Evolutionary conservation across 1,140 invertebrate species (phyloP).

Genomic region (Drosophila asahinai): DNA sequence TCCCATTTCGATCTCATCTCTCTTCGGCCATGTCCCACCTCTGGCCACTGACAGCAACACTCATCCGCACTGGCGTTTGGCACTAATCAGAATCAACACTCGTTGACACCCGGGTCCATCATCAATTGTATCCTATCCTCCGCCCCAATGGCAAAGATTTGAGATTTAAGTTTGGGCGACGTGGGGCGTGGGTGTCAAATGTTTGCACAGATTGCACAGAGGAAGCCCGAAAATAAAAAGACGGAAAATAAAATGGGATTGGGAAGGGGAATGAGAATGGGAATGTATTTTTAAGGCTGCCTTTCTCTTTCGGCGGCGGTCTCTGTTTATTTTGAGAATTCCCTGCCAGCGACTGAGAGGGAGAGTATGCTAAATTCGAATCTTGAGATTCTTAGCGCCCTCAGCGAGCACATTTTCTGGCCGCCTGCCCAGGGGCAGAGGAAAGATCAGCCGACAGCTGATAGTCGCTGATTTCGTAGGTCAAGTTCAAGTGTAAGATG

Average conservation of each 20-base stretch:
- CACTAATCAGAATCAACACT: conserved; percentile 63
- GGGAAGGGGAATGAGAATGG: conserved; percentile 4
- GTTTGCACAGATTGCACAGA: conserved; percentile 52
- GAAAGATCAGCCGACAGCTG: conserved; percentile 10
- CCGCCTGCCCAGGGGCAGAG: conserved; percentile 36
- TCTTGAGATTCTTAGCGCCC: conserved; percentile 31
- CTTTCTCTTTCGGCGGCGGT: conserved; percentile 33
- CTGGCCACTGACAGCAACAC: conserved; percentile 38
- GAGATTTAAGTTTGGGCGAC: conserved; percentile 46
- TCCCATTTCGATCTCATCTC: conserved; percentile 3
- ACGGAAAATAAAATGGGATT: conserved; percentile 4
- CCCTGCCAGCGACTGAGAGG: conserved; percentile 16
- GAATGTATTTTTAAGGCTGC: conserved; percentile 35
- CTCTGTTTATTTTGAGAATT: conserved; percentile 48
- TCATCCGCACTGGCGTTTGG: conserved; percentile 60
- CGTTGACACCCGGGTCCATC: conserved; percentile 25
- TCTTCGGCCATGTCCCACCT: conserved; percentile 28
- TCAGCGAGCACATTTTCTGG: conserved; percentile 38
- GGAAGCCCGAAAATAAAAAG: conserved; percentile 20
- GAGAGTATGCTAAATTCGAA: conserved; percentile 17
- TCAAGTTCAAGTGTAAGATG: conserved; percentile 54
- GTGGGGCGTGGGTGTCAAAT: conserved; percentile 31
- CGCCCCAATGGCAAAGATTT: conserved; percentile 57
- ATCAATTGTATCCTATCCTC: conserved; percentile 18
- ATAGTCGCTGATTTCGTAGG: conserved; percentile 41